Conservation (phyloP, 2,888 invertebrate genomes). For the Pammene aurita region DNA sequence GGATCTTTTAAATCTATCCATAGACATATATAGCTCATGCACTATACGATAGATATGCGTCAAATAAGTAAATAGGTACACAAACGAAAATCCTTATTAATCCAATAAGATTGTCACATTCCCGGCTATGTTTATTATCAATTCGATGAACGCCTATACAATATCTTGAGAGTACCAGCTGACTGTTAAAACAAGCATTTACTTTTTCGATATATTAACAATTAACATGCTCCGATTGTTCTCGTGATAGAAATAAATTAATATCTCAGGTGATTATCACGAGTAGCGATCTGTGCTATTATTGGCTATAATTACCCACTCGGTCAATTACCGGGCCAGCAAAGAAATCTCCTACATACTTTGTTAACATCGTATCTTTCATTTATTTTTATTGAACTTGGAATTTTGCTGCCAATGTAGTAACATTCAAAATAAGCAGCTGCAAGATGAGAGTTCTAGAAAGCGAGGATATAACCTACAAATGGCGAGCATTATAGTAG, state of each 20-base stretch:
- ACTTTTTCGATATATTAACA: conserved; percentile 11
- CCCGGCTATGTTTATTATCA: no score
- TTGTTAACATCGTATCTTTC: conserved; percentile 51
- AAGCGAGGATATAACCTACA: conserved; percentile 6
- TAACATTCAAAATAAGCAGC: conserved; percentile 13
- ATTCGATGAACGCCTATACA: no score
- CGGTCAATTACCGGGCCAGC: conserved; percentile 46
- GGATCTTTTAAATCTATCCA: no score
- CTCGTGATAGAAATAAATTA: conserved; percentile 31
- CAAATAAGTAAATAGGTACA: no score
- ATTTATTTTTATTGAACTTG: conserved; percentile 46
- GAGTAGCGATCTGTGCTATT: conserved; percentile 50
- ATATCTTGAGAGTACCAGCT: no score
- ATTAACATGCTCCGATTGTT: conserved; percentile 21
- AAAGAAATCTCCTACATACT: conserved; percentile 51
- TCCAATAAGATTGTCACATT: no score
- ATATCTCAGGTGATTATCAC: conserved; percentile 51
- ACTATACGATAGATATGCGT: no score
- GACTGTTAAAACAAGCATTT: conserved; percentile 2
- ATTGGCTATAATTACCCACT: conserved; percentile 50
- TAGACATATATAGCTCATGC: no score
- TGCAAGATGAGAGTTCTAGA: conserved; percentile 1
- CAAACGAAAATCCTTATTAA: no score
- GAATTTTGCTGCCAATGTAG: not conserved
- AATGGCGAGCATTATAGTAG: not conserved